Percentiles rank a stretch among this genome's conserved stretches.
These are phyloP conservation scores for Diglossa cyanea DNA, from an alignment of 2,797 vertebrate species.

Conservation along the genomic window DNA sequence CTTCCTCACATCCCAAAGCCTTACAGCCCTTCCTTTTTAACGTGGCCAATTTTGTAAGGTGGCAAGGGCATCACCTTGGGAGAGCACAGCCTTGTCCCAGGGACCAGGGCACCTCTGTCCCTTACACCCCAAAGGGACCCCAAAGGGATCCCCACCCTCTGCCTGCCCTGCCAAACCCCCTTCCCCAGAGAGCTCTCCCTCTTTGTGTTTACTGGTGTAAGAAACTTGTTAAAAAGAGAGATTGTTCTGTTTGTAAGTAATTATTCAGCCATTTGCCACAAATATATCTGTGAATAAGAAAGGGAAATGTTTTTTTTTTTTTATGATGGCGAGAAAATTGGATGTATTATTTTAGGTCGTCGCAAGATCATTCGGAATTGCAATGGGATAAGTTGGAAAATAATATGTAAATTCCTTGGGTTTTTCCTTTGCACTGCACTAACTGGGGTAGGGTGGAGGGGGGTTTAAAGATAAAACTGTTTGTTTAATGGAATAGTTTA, in stretches of 20 bases:
- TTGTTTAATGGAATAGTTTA: background rate
- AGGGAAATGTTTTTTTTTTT: conserved; percentile 42
- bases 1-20: background rate
- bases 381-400: conserved; percentile 35
- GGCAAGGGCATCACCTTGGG: background rate
- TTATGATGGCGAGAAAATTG: conserved; percentile 28
- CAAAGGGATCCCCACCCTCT: background rate
- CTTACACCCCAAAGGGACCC: background rate
- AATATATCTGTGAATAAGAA: conserved; percentile 73
- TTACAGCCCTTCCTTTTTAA: background rate
- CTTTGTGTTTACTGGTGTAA: conserved; percentile 56
- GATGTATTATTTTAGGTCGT: conserved; percentile 69
- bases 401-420: conserved; percentile 48
- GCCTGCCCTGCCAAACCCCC: background rate
- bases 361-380: background rate
- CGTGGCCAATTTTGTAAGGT: background rate
- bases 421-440: conserved; percentile 61
- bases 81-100: background rate
- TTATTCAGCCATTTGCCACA: conserved; percentile 71
- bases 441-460: conserved; percentile 16
- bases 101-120: no score
- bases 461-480: background rate
- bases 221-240: conserved; percentile 33
- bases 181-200: conserved; percentile 2
- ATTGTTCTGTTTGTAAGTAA: conserved; percentile 65